phyloP scores from a whole-genome alignment of 2,113 vertebrate species.

The Salminus brasiliensis region DNA sequence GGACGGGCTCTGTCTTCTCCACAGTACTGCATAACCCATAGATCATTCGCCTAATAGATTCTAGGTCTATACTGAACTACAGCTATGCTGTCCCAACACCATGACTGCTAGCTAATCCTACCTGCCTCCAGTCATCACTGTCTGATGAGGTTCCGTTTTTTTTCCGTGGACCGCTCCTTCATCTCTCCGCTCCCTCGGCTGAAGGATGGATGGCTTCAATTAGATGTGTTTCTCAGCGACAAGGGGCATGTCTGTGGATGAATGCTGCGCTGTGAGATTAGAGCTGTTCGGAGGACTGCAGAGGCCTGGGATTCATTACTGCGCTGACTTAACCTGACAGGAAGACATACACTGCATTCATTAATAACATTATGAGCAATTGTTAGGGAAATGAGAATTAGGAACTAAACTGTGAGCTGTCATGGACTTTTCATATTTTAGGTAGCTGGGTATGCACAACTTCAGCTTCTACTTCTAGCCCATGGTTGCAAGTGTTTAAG shows the following conservation, averaged over 20 bases:
- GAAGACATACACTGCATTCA: background rate
- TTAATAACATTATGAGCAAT: background rate
- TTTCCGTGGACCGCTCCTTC: conserved; percentile 16
- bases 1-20: too few species aligned
- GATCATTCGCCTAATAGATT: too few species aligned
- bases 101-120: background rate
- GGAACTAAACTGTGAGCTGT: background rate
- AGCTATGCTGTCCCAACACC: background rate
- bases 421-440: background rate
- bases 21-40: too few species aligned
- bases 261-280: conserved; percentile 29
- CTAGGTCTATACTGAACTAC: background rate
- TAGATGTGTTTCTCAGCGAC: conserved; percentile 43
- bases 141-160: conserved; percentile 1
- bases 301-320: background rate
- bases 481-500: too few species aligned
- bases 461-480: too few species aligned
- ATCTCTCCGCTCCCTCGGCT: conserved; percentile 30
- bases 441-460: background rate
- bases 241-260: conserved; percentile 20
- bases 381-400: background rate
- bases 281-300: conserved; percentile 4
- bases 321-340: background rate
- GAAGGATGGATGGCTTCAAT: conserved; percentile 47
- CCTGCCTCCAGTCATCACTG: conserved; percentile 18